Base-by-base conservation (phyloP, 2,113 vertebrate genomes). In the Psephotus haematonotus region DNA sequence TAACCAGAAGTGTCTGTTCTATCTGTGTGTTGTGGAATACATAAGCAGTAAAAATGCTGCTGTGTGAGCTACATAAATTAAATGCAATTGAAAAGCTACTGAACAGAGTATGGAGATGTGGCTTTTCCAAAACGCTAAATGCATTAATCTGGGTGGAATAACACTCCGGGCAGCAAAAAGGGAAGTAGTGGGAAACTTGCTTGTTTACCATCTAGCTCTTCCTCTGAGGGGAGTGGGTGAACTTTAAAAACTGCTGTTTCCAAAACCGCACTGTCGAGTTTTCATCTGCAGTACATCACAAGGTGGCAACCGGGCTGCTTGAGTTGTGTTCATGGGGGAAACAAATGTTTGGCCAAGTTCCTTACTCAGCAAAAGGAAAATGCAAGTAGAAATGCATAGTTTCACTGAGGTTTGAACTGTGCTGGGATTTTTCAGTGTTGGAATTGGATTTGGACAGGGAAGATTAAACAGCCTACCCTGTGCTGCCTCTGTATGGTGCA, bases 1-100 rank as follows among this genome's bases (percentile, higher is more conserved):
- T 98, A 97, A 98, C 75, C 86, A 90, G 82, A 96, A 96, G 53
- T 94, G 59, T 57, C 94, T 88, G 86, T 96, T 97, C 71, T 80
- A 35, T 90, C 79, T 52, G 31, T 52, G 60, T 94, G 69, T 88
- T 84, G 49, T 94, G 71, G 78, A 96, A 96, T 97, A 92, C 69
- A 65, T 92, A 92, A 87, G 64, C 88, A 72, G 29, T 92, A 59
- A 90, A 94, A 94, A 49, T 65, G 63, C 76, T 75, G 17, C 77
- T 79, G 35, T 91, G 67, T 5, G 5, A 79, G 55, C 44, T 67
- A 67, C 43, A 19, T 83, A 89, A 95, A 89, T 95, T 53, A 95
- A 94, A 95, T 67, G 74, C 47, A 59, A 43, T 86, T 81, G 65
- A 60, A 87, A 82, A 95, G 69, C 69, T 77, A 3, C 29, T 29